Evolutionary conservation across 1,140 invertebrate species (phyloP), one percentile per base, ranked within the genome.

Genomic region (Dendroctonus valens): DNA sequence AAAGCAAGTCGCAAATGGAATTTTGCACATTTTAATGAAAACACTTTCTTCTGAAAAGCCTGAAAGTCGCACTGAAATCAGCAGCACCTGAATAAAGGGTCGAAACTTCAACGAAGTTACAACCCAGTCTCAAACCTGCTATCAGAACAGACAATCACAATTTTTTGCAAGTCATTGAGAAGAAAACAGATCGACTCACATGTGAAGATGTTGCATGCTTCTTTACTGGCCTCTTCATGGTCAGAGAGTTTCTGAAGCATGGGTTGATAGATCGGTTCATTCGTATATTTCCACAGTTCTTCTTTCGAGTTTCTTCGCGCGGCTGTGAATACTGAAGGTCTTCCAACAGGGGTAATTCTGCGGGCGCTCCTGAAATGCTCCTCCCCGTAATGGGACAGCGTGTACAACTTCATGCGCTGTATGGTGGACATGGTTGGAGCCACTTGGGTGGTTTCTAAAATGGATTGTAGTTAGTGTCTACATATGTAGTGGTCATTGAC

Each of bases 211-310:
- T 72, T 69, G 44, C 73, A 74, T 0, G 93, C 90, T 75, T 90
- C 86, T 74, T 91, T 87, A 39, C 85, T 85, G 6, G 91, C 79
- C 61, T 90, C 88, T 66, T 92, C 88, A 73, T 92, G 87, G 52
- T 86, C 85, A 55, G 87, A 76, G 5, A 97, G 75, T 77, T 93
- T 92, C 74, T 91, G 89, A 7, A 97, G 80, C n/a, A 97, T 79
- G 0, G 95, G 94, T 70, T 90, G 87, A 74, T 90, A 89, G 5
- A 98, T 80, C 0, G 92, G 92, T 69, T 95, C 91, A 50, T 92
- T 83, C 1, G 90, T 89, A 77, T 96, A 91, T 64, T 84, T 83
- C 91, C 91, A 95, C 12, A 96, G 79, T 72, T 91, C 87, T 58
- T 91, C 86, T 39, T 79, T 74, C 3, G 81, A 78, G 7, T 78